Base-by-base conservation (phyloP, 2,888 invertebrate species). In the Pollenia angustigena region DNA sequence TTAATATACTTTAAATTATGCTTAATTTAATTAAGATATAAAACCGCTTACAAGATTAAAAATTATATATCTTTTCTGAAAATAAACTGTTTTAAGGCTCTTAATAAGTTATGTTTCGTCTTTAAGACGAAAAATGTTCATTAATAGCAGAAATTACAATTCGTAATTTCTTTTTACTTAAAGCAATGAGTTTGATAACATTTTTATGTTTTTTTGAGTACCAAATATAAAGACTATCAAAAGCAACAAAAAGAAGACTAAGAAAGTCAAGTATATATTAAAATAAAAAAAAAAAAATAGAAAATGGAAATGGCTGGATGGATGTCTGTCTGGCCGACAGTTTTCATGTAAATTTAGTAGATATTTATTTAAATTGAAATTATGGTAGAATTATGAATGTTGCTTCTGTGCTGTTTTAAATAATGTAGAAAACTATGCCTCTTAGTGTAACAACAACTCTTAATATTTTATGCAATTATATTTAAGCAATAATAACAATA, bases 391-490 rank as follows among this genome's bases (percentile, higher is more conserved):
- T 32, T 16, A 12, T 16, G 6, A 52, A 16, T 18, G 14, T 52
- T 44, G 9, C 10, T 44, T 71, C 4, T 14, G n/a, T 50, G 10
- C 14, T 40, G 10, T 50, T n/a, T 52, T 7, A 42, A 69, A 12
- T 14, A 69, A 18, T 64, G 6, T 18, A 44, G 8, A 44, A 71
- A 71, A 68, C 23, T 7, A 2, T 52, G 32, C 40, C 23, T 46
- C 2, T 10, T 32, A 14, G n/a, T 50, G 9, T 12, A 40, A 0
- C 32, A 52, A 68, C 14, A 4, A 46, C 48, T 60, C 16, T 14
- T 40, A 50, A 60, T 60, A 74, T 60, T 40, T 50, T 12, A 18
- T 74, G 32, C 14, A 74, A 50, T 74, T 48, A 40, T 50, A 40
- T 50, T 16, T 18, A 60, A 40, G 40, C 16, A 74, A 40, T 58